Evolutionary conservation across 2,888 invertebrate genomes (phyloP), one percentile per base, ranked within the genome.

Genomic region (Ornithoptera priamus): DNA sequence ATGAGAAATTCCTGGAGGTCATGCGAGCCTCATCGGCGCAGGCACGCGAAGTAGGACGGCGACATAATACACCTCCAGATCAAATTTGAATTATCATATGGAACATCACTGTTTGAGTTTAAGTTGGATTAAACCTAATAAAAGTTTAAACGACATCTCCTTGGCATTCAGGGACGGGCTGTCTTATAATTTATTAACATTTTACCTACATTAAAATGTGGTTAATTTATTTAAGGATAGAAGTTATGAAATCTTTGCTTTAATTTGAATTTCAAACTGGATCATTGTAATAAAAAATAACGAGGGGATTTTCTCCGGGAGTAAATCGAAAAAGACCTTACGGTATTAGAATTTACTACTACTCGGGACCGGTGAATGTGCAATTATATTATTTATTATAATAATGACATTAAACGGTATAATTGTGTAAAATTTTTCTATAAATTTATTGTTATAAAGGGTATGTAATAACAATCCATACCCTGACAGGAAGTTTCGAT

Each of bases 1-100:
- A 68, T 68, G 64, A 65, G 65, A 69, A 65, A 61, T 69, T 69
- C 69, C 63, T 22, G 42, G 61, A 69, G 57, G 60, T 65, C 53
- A 56, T 69, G 46, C 69, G 65, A 62, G 69, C 61, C 36, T 36
- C 46, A 42, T 39, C 56, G 56, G 36, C 24, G 30, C 20, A 53
- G 53, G 8, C 57, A 53, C 22, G 15, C 22, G 50, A 59, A 58
- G 62, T 63, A 42, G 36, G 58, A 20, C 39, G 50, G 20, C 10
- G 39, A 15, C 10, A 46, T 57, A 50, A 59, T 65, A 64, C 22
- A n/a, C 30, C 46, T 50, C 18, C 50, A 57, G 58, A 65, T 39
- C 36, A 65, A 58, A 65, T 65, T 58, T 58, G 58, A 58, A 42
- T 58, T 42, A 65, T 39, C 58, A 58, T 17, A 42, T 42, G 12